phyloP scores from a whole-genome alignment of 2,888 invertebrate species.

The Lasioglossum zephyrum region DNA sequence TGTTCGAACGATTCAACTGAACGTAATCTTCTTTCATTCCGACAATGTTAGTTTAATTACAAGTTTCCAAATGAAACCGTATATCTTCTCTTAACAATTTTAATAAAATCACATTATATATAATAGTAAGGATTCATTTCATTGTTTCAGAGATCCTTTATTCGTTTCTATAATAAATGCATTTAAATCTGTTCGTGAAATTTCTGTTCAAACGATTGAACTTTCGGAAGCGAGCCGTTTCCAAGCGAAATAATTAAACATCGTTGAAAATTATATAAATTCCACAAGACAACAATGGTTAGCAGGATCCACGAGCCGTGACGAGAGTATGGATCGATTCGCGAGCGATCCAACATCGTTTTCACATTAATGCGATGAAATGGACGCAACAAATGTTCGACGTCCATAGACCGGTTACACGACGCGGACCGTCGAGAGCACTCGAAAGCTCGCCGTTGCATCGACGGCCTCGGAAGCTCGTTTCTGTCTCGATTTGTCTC shows the following conservation, averaged over 20 bases:
- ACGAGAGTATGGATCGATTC: too few relatives aligned
- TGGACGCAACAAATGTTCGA: background rate
- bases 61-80: too few relatives aligned
- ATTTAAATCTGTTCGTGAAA: background rate
- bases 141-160: too few relatives aligned
- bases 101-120: too few relatives aligned
- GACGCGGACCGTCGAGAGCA: background rate
- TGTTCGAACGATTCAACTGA: background rate
- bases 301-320: too few relatives aligned
- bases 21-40: too few relatives aligned
- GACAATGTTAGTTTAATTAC: too few relatives aligned
- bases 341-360: background rate
- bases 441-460: background rate
- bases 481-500: conserved; percentile 39
- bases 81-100: too few relatives aligned
- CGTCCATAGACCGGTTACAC: background rate
- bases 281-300: background rate
- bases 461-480: background rate
- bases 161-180: background rate
- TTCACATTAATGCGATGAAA: background rate
- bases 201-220: background rate
- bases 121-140: too few relatives aligned
- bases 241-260: background rate
- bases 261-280: background rate
- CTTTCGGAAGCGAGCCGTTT: background rate